Percentiles rank a stretch among this genome's conserved stretches.
Evolutionary conservation across 1,140 invertebrate species (phyloP).

Genomic region (Drosophila sucinea): DNA sequence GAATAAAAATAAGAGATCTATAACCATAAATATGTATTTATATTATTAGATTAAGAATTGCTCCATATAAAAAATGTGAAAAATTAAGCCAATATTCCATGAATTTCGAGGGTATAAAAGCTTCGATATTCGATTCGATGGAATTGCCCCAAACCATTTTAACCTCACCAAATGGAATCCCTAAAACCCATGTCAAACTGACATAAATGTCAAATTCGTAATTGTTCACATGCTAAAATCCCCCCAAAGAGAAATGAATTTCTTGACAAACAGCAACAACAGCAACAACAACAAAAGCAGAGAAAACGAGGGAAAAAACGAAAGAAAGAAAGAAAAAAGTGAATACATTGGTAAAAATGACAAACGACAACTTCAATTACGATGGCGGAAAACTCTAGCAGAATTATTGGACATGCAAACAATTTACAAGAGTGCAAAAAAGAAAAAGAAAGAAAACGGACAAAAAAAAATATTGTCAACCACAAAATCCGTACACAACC

Average conservation of each 20-base stretch:
- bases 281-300: conserved; percentile 8
- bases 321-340: conserved; percentile 17
- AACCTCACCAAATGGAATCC: conserved; percentile 11
- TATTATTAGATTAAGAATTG: too few species aligned
- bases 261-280: conserved; percentile 24
- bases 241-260: conserved; percentile 34
- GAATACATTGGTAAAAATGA: conserved; percentile 27
- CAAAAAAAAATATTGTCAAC: conserved; percentile 28
- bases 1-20: too few species aligned
- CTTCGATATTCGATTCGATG: neutral
- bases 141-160: neutral
- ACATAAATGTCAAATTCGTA: conserved; percentile 51
- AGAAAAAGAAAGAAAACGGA: conserved; percentile 10
- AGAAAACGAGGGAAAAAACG: conserved; percentile 7
- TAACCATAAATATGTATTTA: too few species aligned
- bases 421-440: conserved; percentile 33
- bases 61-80: neutral
- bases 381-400: conserved; percentile 10
- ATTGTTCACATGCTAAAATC: conserved; percentile 51
- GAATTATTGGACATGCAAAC: conserved; percentile 26
- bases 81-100: neutral
- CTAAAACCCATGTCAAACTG: conserved; percentile 48
- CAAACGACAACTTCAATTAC: conserved; percentile 51
- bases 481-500: conserved; percentile 62
- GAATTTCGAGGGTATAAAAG: neutral